A percentile compares a stretch with the other conserved stretches of the same genome.
These are phyloP conservation scores for Lordiphosa mommai DNA, from an alignment of 1,140 invertebrate genomes.

Conservation along the genomic window DNA sequence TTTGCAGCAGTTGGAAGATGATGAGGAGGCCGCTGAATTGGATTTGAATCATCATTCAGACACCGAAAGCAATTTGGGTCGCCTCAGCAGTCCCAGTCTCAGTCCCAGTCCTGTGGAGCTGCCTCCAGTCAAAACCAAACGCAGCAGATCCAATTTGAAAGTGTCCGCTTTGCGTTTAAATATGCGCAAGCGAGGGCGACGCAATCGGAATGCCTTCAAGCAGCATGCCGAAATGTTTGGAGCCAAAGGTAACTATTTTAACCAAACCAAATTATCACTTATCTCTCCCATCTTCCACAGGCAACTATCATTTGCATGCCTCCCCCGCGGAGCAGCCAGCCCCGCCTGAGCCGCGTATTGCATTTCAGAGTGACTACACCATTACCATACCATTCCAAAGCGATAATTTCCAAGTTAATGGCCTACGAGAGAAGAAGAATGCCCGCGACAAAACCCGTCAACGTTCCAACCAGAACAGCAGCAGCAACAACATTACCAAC, in stretches of 20 bases:
- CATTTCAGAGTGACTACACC: conserved; percentile 57
- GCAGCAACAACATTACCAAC: background rate
- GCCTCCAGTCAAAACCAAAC: conserved; percentile 12
- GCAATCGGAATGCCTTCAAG: conserved; percentile 45
- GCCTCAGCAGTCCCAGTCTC: conserved; percentile 28
- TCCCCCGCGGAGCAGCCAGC: conserved; percentile 11
- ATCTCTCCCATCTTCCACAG: conserved; percentile 3
- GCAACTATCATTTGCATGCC: conserved; percentile 39
- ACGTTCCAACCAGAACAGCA: conserved; percentile 7
- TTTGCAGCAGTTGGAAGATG: conserved; percentile 5
- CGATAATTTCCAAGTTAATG: conserved; percentile 69
- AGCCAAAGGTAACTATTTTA: conserved; percentile 40
- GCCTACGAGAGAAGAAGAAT: conserved; percentile 39
- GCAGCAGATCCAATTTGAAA: conserved; percentile 36
- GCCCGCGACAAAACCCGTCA: conserved; percentile 31
- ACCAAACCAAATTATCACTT: too few relatives aligned
- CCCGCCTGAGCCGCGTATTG: conserved; percentile 19
- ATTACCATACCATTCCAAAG: conserved; percentile 64
- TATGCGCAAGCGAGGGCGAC: conserved; percentile 47
- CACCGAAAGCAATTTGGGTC: conserved; percentile 69
- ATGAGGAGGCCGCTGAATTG: conserved; percentile 15
- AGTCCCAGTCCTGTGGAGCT: conserved; percentile 9
- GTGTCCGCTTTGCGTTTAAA: conserved; percentile 56
- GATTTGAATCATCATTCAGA: conserved; percentile 55
- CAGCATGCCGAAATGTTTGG: conserved; percentile 66